Evolutionary conservation across 2,113 vertebrate genomes (phyloP).

Genomic region (Dunckerocampus dactyliophorus): DNA sequence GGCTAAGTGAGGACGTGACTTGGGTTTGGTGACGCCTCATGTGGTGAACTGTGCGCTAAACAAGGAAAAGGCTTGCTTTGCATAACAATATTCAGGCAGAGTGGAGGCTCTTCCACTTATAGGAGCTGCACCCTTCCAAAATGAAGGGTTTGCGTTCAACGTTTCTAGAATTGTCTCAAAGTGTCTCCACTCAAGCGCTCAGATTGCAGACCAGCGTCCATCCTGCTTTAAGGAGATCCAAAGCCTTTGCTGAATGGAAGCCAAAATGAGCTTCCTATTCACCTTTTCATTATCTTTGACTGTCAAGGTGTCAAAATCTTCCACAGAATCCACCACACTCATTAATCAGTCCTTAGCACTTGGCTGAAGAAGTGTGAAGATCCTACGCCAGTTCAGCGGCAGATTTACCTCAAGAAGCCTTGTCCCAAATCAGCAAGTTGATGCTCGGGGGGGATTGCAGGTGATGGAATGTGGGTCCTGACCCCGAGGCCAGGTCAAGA

Average conservation of each 20-base stretch:
- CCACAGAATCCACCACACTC: slow-evolving; percentile 15
- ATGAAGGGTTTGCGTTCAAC: neutral
- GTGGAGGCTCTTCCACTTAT: neutral
- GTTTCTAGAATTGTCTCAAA: neutral
- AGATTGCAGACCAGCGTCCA: neutral
- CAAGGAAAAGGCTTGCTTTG: neutral
- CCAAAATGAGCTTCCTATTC: neutral
- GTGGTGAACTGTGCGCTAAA: neutral
- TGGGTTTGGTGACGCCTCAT: neutral
- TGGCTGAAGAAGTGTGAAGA: slow-evolving; percentile 15
- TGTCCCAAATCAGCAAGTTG: neutral
- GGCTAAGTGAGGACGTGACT: neutral
- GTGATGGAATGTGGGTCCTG: neutral
- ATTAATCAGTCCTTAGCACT: slow-evolving; percentile 45
- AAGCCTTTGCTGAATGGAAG: slow-evolving; percentile 10
- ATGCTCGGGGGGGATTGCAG: neutral
- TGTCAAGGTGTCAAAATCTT: slow-evolving; percentile 33
- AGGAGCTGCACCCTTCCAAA: neutral
- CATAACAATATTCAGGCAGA: neutral
- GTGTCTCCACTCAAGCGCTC: no score
- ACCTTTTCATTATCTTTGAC: slow-evolving; percentile 32
- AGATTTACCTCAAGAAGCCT: slow-evolving; percentile 3
- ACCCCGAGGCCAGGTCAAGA: neutral
- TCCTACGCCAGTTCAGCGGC: slow-evolving; percentile 7
- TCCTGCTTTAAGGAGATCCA: slow-evolving; percentile 47